Base-by-base conservation (phyloP, 2,113 vertebrate genomes). In the Clarias macrocephalus region DNA sequence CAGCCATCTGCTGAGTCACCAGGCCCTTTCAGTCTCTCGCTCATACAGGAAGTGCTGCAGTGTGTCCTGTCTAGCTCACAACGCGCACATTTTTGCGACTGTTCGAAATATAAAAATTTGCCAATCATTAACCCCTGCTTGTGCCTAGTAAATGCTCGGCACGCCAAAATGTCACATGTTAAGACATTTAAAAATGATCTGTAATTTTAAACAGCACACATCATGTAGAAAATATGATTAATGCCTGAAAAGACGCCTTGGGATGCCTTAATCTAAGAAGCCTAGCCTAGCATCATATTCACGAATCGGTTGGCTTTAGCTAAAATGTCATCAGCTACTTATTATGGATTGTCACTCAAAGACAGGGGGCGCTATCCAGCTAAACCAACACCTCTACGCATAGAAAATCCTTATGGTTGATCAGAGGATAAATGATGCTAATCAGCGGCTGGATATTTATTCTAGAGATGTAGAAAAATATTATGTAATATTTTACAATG, bases 1-100 rank as follows among this genome's bases (percentile, higher is more conserved):
- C 59, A 65, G 59, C 60, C 18, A 65, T 77, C 42, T 59, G 57
- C 77, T 88, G 81, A 77, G 80, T 86, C 80, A 83, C n/a, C 82
- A 72, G 33, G 13, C 37, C 73, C 63, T 52, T 65, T 48, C 79
- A 73, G 30, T 68, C 42, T 54, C 57, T 57, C 10, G 28, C 33
- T 60, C 28, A 0, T 54, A 54, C 76, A 80, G 83, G 76, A 85
- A 73, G 63, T n/a, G 33, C 80, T 76, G 84, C 70, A 48, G 37
- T 7, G 62, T 28, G 56, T 77, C 66, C 56, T 75, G 63, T 60
- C 19, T 7, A 42, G n/a, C 12, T 28, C 72, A 62, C 33, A 19
- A 52, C 12, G 13, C 19, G 15, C 25, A 57, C 77, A 60, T 28
- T 60, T 70, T 11, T 1, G 28, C 16, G 0, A 21, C 25, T 1